These are phyloP conservation scores for Drosophila equinoxialis DNA, from an alignment of 1,140 invertebrate genomes.

Conservation along the genomic window DNA sequence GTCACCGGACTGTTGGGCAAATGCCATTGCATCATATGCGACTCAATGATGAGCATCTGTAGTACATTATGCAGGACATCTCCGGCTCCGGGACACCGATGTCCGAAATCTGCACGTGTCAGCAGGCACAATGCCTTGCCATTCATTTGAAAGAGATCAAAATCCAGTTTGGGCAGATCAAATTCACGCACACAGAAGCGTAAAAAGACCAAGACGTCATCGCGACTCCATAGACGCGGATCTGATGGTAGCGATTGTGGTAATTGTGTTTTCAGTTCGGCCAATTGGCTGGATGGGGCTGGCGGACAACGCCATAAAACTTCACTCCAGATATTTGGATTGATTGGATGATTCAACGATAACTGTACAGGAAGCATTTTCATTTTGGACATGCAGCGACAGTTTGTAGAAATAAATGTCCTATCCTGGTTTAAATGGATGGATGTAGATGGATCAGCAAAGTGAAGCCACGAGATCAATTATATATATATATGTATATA, in stretches of 20 bases:
- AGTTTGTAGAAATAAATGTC: slow-evolving; percentile 46
- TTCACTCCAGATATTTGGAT: slow-evolving; percentile 87
- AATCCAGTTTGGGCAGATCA: slow-evolving; percentile 94
- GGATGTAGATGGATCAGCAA: slow-evolving; percentile 11
- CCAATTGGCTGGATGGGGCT: slow-evolving; percentile 87
- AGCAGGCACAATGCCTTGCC: slow-evolving; percentile 96
- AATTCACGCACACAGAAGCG: slow-evolving; percentile 97
- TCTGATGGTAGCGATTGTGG: slow-evolving; percentile 92
- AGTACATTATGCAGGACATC: slow-evolving; percentile 97
- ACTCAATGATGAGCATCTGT: slow-evolving; percentile 92
- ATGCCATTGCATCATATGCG: slow-evolving; percentile 88
- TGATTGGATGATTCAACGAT: slow-evolving; percentile 85
- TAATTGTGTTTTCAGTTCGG: slow-evolving; percentile 93
- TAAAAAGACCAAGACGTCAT: slow-evolving; percentile 94
- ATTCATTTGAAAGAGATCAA: slow-evolving; percentile 98
- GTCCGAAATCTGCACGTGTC: slow-evolving; percentile 94
- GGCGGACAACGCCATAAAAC: slow-evolving; percentile 92
- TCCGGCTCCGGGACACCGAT: slow-evolving; percentile 94
- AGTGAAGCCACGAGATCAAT: slow-evolving; percentile 50
- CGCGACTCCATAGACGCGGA: slow-evolving; percentile 94
- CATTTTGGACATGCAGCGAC: slow-evolving; percentile 84
- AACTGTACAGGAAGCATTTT: slow-evolving; percentile 87
- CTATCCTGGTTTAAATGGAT: neutral
- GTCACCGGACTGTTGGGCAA: slow-evolving; percentile 93
- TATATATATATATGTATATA: neutral